Evolutionary conservation across 2,113 vertebrate species (phyloP).

Genomic region (Silurus meridionalis): DNA sequence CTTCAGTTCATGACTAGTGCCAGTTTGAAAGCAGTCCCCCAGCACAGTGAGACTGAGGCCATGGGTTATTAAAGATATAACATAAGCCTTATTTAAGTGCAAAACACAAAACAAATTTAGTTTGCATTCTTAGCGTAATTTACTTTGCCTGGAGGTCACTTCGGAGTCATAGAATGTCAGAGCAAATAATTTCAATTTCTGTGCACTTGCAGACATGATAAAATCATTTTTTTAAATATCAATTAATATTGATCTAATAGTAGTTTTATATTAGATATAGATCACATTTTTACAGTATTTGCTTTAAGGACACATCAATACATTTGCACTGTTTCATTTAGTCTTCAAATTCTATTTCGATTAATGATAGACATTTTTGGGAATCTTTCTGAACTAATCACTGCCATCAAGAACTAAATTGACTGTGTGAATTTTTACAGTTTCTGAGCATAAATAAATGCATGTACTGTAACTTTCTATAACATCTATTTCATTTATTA

Average conservation of each 20-base stretch:
- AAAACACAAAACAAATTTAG: neutral
- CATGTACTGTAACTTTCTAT: neutral
- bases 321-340: neutral
- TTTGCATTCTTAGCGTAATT: neutral
- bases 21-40: constrained; percentile 49
- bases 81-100: neutral
- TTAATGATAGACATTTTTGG: neutral
- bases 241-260: neutral
- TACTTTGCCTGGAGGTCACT: neutral
- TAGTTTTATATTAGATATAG: neutral
- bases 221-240: neutral
- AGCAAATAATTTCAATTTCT: neutral
- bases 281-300: neutral
- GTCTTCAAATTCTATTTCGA: neutral
- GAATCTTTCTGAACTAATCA: neutral
- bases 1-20: constrained; percentile 35
- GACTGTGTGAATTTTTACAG: neutral
- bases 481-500: neutral
- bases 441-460: neutral
- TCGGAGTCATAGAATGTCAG: neutral
- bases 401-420: neutral
- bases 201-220: neutral
- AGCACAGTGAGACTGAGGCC: neutral
- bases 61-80: neutral
- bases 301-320: neutral